Conservation (phyloP, 2,113 vertebrate genomes). For the Oncorhynchus mykiss region DNA sequence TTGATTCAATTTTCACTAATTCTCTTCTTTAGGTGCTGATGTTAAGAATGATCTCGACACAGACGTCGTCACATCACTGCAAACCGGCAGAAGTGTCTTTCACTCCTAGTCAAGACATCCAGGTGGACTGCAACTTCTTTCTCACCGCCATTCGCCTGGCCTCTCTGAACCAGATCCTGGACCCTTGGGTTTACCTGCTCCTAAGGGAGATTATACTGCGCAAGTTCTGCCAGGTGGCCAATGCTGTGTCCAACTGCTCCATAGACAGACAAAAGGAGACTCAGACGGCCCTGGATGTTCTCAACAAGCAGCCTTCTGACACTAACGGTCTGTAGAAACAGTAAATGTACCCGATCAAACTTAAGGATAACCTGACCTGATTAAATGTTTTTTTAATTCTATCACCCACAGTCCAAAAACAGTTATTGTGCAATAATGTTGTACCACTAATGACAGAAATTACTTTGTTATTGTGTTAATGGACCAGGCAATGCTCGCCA, state of each 20-base stretch:
- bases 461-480: conserved; percentile 1
- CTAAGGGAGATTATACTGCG: conserved; percentile 88
- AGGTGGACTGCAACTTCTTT: conserved; percentile 82
- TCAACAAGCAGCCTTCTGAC: conserved; percentile 55
- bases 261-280: conserved; percentile 72
- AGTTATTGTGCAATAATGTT: conserved; percentile 14
- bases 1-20: background rate
- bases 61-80: conserved; percentile 79
- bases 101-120: conserved; percentile 43
- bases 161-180: conserved; percentile 96
- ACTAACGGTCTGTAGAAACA: conserved; percentile 51
- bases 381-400: background rate
- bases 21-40: conserved; percentile 78
- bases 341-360: background rate
- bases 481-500: conserved; percentile 12
- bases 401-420: background rate
- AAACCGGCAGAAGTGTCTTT: conserved; percentile 11
- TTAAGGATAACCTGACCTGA: background rate
- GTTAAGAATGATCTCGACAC: conserved; percentile 84
- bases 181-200: conserved; percentile 97
- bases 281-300: conserved; percentile 62
- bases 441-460: background rate
- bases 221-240: conserved; percentile 87
- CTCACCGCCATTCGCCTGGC: conserved; percentile 89
- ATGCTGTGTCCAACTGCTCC: conserved; percentile 84